These are phyloP conservation scores for Spinibarbus caldwelli DNA, from an alignment of 2,797 vertebrate species.

Conservation along the genomic window DNA sequence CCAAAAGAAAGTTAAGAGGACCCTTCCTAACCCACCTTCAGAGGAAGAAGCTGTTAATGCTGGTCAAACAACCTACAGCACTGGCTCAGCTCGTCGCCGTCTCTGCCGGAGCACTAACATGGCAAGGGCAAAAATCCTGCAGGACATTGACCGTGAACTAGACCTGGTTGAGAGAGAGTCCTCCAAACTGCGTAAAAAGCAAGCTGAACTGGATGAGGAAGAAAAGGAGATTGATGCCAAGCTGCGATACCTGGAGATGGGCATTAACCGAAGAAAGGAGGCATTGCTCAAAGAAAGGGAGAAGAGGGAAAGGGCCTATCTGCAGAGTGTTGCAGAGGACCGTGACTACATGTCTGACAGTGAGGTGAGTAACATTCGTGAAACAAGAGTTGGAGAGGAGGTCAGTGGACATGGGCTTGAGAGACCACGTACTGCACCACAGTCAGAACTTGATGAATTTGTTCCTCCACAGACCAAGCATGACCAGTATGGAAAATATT, in stretches of 20 bases:
- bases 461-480: conserved; percentile 93
- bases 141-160: conserved; percentile 98
- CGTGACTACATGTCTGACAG: conserved; percentile 99
- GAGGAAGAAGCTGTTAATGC: conserved; percentile 85
- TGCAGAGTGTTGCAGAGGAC: conserved; percentile 98
- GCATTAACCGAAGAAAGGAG: conserved; percentile 97
- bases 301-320: conserved; percentile 95
- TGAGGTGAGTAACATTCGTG: conserved; percentile 93
- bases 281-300: conserved; percentile 94
- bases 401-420: conserved; percentile 84
- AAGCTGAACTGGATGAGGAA: conserved; percentile 98
- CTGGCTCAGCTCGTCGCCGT: conserved; percentile 91
- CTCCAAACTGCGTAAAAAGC: conserved; percentile 97
- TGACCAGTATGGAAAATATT: conserved; percentile 91
- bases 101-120: conserved; percentile 96
- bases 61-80: conserved; percentile 83
- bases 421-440: conserved; percentile 93
- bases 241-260: conserved; percentile 97
- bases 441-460: conserved; percentile 92
- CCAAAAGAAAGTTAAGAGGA: conserved; percentile 98
- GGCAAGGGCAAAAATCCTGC: conserved; percentile 98
- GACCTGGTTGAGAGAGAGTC: conserved; percentile 97
- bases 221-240: conserved; percentile 99
- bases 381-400: conserved; percentile 82
- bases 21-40: conserved; percentile 95